A percentile compares a stretch with the other conserved stretches of the same genome.
Evolutionary conservation across 2,797 vertebrate genomes (phyloP).

Genomic region (Hippoglossus hippoglossus): DNA sequence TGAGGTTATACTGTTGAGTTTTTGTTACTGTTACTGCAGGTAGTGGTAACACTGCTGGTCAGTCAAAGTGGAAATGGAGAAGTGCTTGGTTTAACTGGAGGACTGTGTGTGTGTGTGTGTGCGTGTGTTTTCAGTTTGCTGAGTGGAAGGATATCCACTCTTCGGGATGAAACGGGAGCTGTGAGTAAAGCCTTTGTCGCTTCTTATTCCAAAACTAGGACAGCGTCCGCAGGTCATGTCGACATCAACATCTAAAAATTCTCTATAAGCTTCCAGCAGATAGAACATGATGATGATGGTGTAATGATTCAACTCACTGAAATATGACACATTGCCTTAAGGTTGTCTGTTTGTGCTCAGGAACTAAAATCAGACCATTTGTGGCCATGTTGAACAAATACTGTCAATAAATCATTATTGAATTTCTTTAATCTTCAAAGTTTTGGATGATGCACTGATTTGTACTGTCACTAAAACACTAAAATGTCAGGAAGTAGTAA

Average conservation of each 20-base stretch:
- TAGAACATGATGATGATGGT: conserved; percentile 1
- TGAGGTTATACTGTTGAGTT: too few species aligned
- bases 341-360: not conserved
- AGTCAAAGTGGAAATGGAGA: conserved; percentile 45
- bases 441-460: not conserved
- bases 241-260: conserved; percentile 6
- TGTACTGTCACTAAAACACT: not conserved
- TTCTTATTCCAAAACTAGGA: conserved; percentile 29
- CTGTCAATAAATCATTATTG: not conserved
- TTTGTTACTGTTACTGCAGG: not conserved
- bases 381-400: not conserved
- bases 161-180: conserved; percentile 99
- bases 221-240: conserved; percentile 13
- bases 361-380: not conserved
- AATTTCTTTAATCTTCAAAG: not conserved
- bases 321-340: not conserved
- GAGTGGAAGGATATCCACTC: conserved; percentile 98
- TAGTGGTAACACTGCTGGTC: conserved; percentile 14
- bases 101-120: conserved; percentile 21
- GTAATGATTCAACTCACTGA: conserved; percentile 9
- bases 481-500: not conserved
- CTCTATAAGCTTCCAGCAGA: conserved; percentile 1
- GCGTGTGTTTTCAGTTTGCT: conserved; percentile 89
- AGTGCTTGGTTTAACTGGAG: conserved; percentile 36
- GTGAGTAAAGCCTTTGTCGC: conserved; percentile 87